Base-by-base conservation (phyloP, 2,888 invertebrate genomes). In the Pristionchus maxplancki region DNA sequence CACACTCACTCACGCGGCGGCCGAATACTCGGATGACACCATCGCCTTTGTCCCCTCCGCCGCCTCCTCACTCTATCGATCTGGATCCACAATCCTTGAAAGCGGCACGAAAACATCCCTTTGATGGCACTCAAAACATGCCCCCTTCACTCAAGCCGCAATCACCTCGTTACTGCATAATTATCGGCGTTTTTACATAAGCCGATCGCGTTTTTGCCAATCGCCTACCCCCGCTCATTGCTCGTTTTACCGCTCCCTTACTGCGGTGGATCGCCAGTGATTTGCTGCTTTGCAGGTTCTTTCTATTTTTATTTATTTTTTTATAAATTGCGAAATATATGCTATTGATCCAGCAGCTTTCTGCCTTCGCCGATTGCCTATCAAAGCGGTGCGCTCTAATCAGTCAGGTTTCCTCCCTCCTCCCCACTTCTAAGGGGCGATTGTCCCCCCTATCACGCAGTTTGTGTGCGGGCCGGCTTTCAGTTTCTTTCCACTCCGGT, bases 1-100 rank as follows among this genome's bases (percentile, higher is more conserved):
- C 40, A 20, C 71, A 6, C 58, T 58, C 58, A 58, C 58, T 24
- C 58, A 9, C 9, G 15, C 37, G 17, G 8, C 71, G 34, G 6
- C 62, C 62, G 71, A 71, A 34, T 71, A 71, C 71, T 71, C 71
- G 31, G 71, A 71, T 71, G 71, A 71, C 71, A 71, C 71, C 34
- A 71, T 71, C 71, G 62, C 71, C 58, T 71, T 71, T 71, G 71
- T 71, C 37, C 71, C n/a, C n/a, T n/a, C n/a, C n/a, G n/a, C n/a
- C n/a, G n/a, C n/a, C n/a, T 67, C 31, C 67, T 37, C 67, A 37
- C 67, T 71, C 24, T 71, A 37, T 37, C 24, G 37, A 31, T 37
- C 37, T 71, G 34, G 20, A 71, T 71, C 17, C n/a, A 9, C 44
- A 9, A n/a, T 58, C 58, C 58, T 58, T 58, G 58, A 58, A 58